Base-by-base conservation (phyloP, 2,113 vertebrate species). In the Cervus canadensis region DNA sequence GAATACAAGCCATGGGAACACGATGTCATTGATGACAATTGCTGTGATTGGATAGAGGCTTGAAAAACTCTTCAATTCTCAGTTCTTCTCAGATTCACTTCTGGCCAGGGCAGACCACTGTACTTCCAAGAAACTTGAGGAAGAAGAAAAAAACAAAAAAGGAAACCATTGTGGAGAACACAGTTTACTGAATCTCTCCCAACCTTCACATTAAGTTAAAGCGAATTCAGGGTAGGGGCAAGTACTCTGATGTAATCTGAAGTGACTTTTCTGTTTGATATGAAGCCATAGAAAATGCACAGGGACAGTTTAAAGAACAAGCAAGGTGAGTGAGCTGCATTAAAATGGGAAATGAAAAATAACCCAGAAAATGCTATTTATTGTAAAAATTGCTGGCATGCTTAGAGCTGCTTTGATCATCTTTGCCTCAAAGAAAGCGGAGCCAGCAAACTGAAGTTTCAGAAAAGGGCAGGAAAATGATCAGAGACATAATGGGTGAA, bases 341-440 rank as follows among this genome's bases (percentile, higher is more conserved):
- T 97, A 98, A 98, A 98, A 98, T 97, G 89, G 98, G 93, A 97
- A 97, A 98, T 95, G 89, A 97, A 98, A 98, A 98, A 98, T 98
- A 98, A 97, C 97, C 97, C 96, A 98, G 96, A 98, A 98, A 98
- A 98, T 98, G 96, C 97, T 98, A 98, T 98, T 98, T 98, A 98
- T 98, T 98, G 98, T 98, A 98, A 98, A 98, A 98, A 98, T 97
- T 97, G 97, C 97, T 45, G 36, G 96, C 96, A 94, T 98, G 97
- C 98, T 98, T 98, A 97, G 97, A 97, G 94, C 94, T 21, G 89
- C 98, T 98, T 98, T 98, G 98, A 98, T 98, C 98, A 98, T 98
- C 79, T 93, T 74, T 87, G 89, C 97, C 97, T 98, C 98, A 98
- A 98, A 98, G 98, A 98, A 96, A 98, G 97, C 64, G 11, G 78